Base-by-base conservation (phyloP, 1,140 invertebrate genomes). In the Linepithema humile region DNA sequence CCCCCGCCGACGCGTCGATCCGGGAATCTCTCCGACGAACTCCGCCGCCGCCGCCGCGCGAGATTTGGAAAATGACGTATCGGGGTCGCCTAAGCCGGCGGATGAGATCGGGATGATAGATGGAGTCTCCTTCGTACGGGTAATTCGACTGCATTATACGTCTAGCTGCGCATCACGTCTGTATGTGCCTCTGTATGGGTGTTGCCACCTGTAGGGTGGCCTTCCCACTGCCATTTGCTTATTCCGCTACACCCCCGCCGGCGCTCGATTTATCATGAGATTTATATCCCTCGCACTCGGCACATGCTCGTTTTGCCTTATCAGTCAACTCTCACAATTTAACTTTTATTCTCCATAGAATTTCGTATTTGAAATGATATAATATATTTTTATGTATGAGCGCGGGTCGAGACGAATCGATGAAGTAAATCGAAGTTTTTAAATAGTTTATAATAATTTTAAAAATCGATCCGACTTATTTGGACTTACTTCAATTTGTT, bases 51-150 rank as follows among this genome's bases (percentile, higher is more conserved):
- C 53, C 59, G 55, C 43, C 84, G 45, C 84, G 45, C 59, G 87
- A 89, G 88, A 89, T 89, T 89, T 87, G 84, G 82, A 87, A 87
- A 89, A 85, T 87, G 88, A 89, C 88, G 85, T 87, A 87, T 87
- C 86, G 82, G 73, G 85, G 86, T 87, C 86, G 82, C 82, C 65
- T 84, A 84, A 89, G 89, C 85, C 83, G 74, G 64, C 53, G 86
- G 85, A 88, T 87, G 85, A 88, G 85, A 89, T 84, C 85, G 74
- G 40, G 75, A 89, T 90, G 89, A 90, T 90, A 89, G 83, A 90
- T 90, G 89, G 80, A 88, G 88, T 90, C 80, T 69, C 74, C 73
- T 88, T 67, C 74, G 32, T 82, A 62, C 50, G 85, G 87, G 65
- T 83, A 67, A 50, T 83, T 78, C 75, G 35, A 82, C 85, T 88